Evolutionary conservation across 2,113 vertebrate species (phyloP), one percentile per base, ranked within the genome.

Genomic region (Gallinago undulata): DNA sequence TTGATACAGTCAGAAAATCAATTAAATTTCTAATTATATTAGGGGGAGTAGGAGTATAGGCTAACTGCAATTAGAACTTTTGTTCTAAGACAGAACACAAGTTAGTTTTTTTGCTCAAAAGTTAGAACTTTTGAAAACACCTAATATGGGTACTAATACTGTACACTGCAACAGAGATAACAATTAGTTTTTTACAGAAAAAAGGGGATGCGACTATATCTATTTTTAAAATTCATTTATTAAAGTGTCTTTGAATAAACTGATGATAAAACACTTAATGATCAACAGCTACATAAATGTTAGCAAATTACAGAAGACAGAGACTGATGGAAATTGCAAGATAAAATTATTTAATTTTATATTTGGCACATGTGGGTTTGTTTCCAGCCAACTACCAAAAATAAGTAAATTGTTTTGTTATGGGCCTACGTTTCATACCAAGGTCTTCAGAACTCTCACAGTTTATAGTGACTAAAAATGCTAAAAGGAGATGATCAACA

Each of bases 331-430:
- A 91, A 94, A 87, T 41, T n/a, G 27, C 48, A 92, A 88, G 78
- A 96, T 84, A 76, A 92, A 94, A 84, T 89, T 2, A 91, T 79
- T 85, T 48, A 35, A 68, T 85, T 94, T 96, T 80, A 67, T 63
- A 67, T 82, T 89, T 90, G 88, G 85, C 83, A 75, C 67, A 80
- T 59, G 43, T 81, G 37, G 30, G 7, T 84, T 96, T 93, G 56
- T 94, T 95, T 94, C 43, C 64, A 95, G 85, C 64, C 80, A 96
- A 68, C 25, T 84, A 81, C 69, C 24, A 94, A 91, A 94, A 94
- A 90, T 63, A 87, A 92, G 84, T 59, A 59, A 86, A 92, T 89
- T 81, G 39, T 81, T 94, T 86, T 80, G 50, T 70, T 90, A 70
- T 66, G 59, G 67, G 50, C 30, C 56, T 86, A 2, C 80, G 21